Conservation (phyloP, 2,113 vertebrate species). For the Macrotis lagotis region DNA sequence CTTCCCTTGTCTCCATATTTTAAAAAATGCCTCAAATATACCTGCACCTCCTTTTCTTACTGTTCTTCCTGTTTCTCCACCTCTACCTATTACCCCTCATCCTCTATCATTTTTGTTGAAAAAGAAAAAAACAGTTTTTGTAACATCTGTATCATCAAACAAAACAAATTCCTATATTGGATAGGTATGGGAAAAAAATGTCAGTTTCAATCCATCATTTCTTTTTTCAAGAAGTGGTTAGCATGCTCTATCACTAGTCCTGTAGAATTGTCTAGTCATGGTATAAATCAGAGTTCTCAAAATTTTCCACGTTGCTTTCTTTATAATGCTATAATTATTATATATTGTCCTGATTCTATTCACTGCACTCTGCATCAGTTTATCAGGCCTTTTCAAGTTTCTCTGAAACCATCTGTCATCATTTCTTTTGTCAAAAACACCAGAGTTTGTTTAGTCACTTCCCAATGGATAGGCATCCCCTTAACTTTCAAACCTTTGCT, state of each 20-base stretch:
- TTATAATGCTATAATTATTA: neutral
- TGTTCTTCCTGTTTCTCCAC: no score
- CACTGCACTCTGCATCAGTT: neutral
- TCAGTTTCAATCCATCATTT: no score
- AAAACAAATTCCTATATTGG: no score
- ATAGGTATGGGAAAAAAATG: no score
- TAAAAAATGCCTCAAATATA: no score
- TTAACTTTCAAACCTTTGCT: neutral
- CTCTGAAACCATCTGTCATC: neutral
- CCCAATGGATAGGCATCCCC: neutral
- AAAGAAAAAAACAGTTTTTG: no score
- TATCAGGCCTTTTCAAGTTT: neutral
- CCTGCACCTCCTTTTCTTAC: no score
- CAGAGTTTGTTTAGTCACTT: neutral
- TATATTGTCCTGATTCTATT: neutral
- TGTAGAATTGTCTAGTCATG: neutral
- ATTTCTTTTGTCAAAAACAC: neutral
- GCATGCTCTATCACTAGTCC: neutral
- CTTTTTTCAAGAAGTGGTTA: neutral
- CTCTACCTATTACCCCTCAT: no score
- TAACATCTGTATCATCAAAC: no score
- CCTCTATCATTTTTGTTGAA: no score
- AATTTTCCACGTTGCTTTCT: neutral
- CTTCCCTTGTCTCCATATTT: no score
- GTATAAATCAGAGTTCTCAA: neutral